phyloP scores from a whole-genome alignment of 2,797 vertebrate species.

The Girardinus metallicus region DNA sequence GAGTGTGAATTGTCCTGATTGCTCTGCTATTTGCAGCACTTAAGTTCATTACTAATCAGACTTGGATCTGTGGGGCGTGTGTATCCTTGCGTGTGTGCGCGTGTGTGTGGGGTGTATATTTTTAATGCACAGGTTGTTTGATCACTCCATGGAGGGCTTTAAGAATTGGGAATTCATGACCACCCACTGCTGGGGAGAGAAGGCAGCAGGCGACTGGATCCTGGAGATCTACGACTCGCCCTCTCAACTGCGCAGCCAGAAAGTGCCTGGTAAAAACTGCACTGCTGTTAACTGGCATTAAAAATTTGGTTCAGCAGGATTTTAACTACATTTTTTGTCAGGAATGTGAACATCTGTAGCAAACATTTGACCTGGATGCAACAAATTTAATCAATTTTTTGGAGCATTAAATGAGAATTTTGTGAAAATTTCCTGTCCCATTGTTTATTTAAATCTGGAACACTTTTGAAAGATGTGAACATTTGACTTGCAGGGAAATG shows the following conservation, averaged over 20 bases:
- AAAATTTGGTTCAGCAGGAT: neutral
- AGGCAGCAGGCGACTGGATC: slow-evolving; percentile 95
- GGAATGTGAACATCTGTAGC: neutral
- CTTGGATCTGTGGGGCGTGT: slow-evolving; percentile 26
- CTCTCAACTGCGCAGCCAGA: slow-evolving; percentile 96
- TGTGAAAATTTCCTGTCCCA: neutral
- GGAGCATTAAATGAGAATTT: neutral
- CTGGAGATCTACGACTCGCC: slow-evolving; percentile 98
- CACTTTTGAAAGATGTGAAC: neutral
- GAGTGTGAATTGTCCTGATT: slow-evolving; percentile 33
- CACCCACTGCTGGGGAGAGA: slow-evolving; percentile 98
- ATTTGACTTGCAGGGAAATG: neutral
- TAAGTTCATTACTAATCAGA: slow-evolving; percentile 37
- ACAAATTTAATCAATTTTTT: neutral
- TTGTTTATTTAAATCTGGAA: neutral
- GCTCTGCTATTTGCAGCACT: slow-evolving; percentile 30
- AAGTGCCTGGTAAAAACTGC: slow-evolving; percentile 88
- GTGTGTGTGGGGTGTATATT: slow-evolving; percentile 16
- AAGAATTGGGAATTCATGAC: slow-evolving; percentile 99
- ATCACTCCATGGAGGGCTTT: slow-evolving; percentile 99
- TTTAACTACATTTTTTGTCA: neutral
- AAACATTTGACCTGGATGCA: neutral
- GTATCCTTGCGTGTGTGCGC: neutral
- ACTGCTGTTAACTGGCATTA: neutral
- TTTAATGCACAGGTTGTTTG: slow-evolving; percentile 87